phyloP scores from a whole-genome alignment of 2,113 vertebrate genomes.

The Uria lomvia region DNA sequence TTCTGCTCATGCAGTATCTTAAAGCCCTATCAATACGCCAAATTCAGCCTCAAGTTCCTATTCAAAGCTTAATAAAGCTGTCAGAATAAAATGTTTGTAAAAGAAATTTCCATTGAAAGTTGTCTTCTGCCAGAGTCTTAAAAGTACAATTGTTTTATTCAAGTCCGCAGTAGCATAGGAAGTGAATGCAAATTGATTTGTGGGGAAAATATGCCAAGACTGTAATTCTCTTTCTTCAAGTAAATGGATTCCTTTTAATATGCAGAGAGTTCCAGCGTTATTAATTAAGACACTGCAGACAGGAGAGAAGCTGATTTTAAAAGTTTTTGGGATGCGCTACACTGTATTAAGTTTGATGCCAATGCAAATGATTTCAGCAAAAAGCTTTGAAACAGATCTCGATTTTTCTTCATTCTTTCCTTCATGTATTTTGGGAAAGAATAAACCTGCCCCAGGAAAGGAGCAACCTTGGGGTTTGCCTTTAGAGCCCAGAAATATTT shows the following conservation, averaged over 20 bases:
- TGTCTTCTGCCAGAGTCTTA: conserved; percentile 31
- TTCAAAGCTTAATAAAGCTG: conserved; percentile 50
- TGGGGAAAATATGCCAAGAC: conserved; percentile 26
- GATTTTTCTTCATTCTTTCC: not conserved
- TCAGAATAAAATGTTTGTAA: conserved; percentile 33
- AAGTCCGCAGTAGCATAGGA: not conserved
- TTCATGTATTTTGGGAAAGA: not conserved
- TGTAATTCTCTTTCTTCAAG: conserved; percentile 26
- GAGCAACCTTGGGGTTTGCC: not conserved
- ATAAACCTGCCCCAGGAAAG: not conserved
- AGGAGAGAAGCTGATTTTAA: not conserved
- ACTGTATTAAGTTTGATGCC: not conserved
- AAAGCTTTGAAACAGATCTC: not conserved
- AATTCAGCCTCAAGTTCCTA: not conserved
- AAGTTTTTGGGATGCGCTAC: not conserved
- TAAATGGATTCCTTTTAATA: conserved; percentile 32
- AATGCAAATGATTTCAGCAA: not conserved
- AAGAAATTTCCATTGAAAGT: conserved; percentile 31
- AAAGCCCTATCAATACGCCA: not conserved
- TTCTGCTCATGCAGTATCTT: not conserved
- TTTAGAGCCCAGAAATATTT: not conserved
- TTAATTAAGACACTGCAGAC: conserved; percentile 42
- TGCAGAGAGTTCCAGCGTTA: not conserved
- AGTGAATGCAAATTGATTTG: conserved; percentile 35
- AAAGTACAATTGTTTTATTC: conserved; percentile 33